Base-by-base conservation (phyloP, 2,888 invertebrate species). In the Nycteola revayana region DNA sequence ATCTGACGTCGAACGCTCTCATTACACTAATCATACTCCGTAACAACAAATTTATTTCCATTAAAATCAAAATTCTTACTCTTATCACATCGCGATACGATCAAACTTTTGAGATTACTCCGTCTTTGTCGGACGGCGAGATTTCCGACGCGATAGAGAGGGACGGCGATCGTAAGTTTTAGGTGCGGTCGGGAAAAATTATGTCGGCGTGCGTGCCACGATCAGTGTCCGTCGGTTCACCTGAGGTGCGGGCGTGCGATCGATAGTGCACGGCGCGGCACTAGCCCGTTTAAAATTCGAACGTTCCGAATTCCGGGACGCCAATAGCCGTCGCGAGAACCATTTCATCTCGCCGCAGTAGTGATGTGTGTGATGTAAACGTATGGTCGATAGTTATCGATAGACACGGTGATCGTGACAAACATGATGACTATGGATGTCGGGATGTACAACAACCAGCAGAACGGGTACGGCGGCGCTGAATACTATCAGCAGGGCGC, bases 361-460 rank as follows among this genome's bases (percentile, higher is more conserved):
- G 87, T 84, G 83, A 75, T 80, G 85, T 85, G 83, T 75, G 81
- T 76, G 75, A 73, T 75, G 72, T 82, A 75, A 70, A 49, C 60
- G 21, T 3, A 21, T 21, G n/a, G n/a, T 21, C 21, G 51, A 59
- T 71, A 59, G 64, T 56, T 74, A 72, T 76, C 75, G 75, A 77
- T 69, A 77, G 69, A 71, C 73, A 57, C 69, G 66, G 64, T 73
- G 67, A 63, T 69, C 67, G 74, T 72, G 75, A 75, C 62, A 81
- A 80, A 78, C 84, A 93, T 93, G 93, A 93, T 93, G 93, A 94
- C 92, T 91, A 94, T 94, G 94, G 94, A 94, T 91, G 90, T 94
- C 90, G 93, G 93, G 73, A 94, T 93, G 93, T 94, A 93, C 90
- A 92, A 92, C 72, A 90, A 91, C 81, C 91, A 91, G 74, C 91